These are phyloP conservation scores for Brachyalestes nurse DNA, from an alignment of 2,797 vertebrate genomes.

Conservation along the genomic window DNA sequence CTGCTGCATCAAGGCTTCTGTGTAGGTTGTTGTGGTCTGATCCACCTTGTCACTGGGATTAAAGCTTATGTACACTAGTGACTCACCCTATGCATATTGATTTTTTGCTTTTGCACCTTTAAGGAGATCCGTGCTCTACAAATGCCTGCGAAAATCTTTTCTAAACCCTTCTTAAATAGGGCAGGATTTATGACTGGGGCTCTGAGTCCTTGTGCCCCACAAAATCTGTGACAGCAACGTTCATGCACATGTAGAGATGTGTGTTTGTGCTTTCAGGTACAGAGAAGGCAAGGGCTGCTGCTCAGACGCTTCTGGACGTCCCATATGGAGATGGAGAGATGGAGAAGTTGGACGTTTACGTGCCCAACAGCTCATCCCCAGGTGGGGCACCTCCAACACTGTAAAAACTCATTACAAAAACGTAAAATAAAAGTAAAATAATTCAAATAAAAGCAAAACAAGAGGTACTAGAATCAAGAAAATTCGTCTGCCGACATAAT, in stretches of 20 bases:
- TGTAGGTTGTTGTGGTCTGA: not conserved
- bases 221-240: not conserved
- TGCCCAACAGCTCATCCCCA: constrained; percentile 74
- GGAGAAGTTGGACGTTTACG: constrained; percentile 89
- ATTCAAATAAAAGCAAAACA: no score
- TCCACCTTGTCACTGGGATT: not conserved
- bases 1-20: not conserved
- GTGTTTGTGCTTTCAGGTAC: constrained; percentile 77
- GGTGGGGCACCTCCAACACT: constrained; percentile 63
- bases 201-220: constrained; percentile 33
- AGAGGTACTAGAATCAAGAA: no score
- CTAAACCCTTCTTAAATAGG: not conserved
- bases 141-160: no score
- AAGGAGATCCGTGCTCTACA: not conserved
- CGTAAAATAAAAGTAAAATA: no score
- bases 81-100: constrained; percentile 54
- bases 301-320: constrained; percentile 78
- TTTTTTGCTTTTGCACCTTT: not conserved
- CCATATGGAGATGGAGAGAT: constrained; percentile 82
- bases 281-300: constrained; percentile 69
- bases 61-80: not conserved
- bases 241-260: not conserved
- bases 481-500: no score
- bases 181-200: not conserved
- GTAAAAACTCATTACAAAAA: not conserved